These are phyloP conservation scores for Megaceryle torquata DNA, from an alignment of 2,113 vertebrate species.

Conservation along the genomic window DNA sequence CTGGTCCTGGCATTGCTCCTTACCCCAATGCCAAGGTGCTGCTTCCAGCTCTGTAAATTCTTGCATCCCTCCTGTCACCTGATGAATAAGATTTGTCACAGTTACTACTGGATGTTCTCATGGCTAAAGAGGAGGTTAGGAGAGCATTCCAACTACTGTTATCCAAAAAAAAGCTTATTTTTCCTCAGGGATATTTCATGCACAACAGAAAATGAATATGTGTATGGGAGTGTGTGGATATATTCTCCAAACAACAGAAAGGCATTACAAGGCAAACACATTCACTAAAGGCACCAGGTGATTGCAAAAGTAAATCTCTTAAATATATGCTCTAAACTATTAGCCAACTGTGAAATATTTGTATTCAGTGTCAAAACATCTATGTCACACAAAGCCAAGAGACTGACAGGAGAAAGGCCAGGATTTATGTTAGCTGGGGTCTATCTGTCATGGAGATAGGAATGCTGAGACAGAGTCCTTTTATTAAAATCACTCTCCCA, in stretches of 20 bases:
- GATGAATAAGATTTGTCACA: not conserved
- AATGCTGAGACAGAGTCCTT: slow-evolving; percentile 46
- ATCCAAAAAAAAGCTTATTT: not conserved
- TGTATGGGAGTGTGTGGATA: not conserved
- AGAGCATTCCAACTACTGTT: not conserved
- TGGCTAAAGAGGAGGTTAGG: slow-evolving; percentile 1
- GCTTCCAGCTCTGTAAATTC: not conserved
- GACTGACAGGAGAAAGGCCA: slow-evolving; percentile 61
- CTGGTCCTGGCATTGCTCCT: not conserved
- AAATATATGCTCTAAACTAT: slow-evolving; percentile 38
- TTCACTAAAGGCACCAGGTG: not conserved
- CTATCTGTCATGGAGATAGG: slow-evolving; percentile 69
- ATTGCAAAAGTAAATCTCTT: slow-evolving; percentile 48
- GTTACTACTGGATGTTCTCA: not conserved
- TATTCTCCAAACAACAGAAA: not conserved
- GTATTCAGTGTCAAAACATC: slow-evolving; percentile 58
- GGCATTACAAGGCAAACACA: not conserved
- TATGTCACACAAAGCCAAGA: slow-evolving; percentile 40
- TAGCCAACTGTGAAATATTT: slow-evolving; percentile 47
- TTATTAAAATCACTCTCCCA: slow-evolving; percentile 63
- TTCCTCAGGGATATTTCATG: not conserved
- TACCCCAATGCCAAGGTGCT: not conserved
- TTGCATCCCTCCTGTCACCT: not conserved
- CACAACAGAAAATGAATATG: slow-evolving; percentile 9
- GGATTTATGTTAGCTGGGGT: slow-evolving; percentile 62